Conservation (phyloP, 2,888 invertebrate genomes). For the Cosmia pyralina region DNA sequence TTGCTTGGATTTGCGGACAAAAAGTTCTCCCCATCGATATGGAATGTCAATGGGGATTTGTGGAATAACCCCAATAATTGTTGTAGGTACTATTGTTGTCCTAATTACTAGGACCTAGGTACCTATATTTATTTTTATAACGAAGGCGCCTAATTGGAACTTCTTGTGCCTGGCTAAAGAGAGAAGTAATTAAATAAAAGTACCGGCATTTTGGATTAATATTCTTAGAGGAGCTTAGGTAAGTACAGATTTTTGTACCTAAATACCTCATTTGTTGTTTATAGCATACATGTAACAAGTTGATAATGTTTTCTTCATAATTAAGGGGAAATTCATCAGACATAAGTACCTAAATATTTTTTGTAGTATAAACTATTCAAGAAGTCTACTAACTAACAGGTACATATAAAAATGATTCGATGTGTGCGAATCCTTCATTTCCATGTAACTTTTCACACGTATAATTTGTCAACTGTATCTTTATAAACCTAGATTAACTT, state of each 20-base stretch:
- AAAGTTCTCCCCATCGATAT: too few relatives aligned
- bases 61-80: background rate
- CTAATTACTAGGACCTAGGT: conserved; percentile 29
- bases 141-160: conserved; percentile 52
- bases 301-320: conserved; percentile 27
- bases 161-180: conserved; percentile 64
- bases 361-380: conserved; percentile 7
- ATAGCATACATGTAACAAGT: conserved; percentile 22
- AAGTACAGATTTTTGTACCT: conserved; percentile 52
- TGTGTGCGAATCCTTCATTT: background rate
- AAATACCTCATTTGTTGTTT: conserved; percentile 37
- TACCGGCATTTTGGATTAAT: conserved; percentile 58
- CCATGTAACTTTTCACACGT: background rate
- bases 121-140: conserved; percentile 37
- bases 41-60: too few relatives aligned
- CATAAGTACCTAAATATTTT: conserved; percentile 1
- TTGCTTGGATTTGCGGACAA: too few relatives aligned
- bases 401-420: conserved; percentile 7
- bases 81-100: background rate
- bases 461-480: conserved; percentile 14
- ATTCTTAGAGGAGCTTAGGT: conserved; percentile 54
- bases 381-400: background rate
- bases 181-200: conserved; percentile 62
- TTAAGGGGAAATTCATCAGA: conserved; percentile 18
- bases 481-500: conserved; percentile 9